Base-by-base conservation (phyloP, 2,113 vertebrate species). In the Oryzias javanicus region DNA sequence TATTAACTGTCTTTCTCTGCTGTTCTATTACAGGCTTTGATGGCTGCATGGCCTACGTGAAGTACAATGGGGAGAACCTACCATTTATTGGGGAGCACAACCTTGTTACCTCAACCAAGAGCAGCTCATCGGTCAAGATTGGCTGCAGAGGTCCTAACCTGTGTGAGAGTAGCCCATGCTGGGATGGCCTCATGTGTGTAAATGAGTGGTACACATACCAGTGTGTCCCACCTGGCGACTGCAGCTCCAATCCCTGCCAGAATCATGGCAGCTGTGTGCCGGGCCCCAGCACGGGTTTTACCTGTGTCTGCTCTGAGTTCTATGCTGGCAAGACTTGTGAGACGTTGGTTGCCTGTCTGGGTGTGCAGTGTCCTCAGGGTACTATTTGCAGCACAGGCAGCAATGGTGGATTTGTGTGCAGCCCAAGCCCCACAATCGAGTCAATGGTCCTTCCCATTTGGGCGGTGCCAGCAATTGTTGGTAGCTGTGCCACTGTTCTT, bases 381-480 rank as follows among this genome's bases (percentile, higher is more conserved):
- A 93, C 92, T 0, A 67, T 89, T 42, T 99, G 97, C 67, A 91
- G 91, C 62, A 87, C 82, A 0, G 91, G 86, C 18, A 57, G 70
- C 64, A 84, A 79, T 0, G 94, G 93, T 0, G 94, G 92, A 3
- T 93, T 94, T 24, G 53, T 89, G 27, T 98, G 96, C 63, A 89
- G 93, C 3, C 87, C 85, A 0, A 84, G 84, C 1, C 82, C 86
- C 0, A 86, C 77, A 1, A 79, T 86, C 0, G 89, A 94, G 0
- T 89, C 93, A 25, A 80, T 93, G 51, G 91, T 94, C 4, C 85
- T 99, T 53, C 97, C 96, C 0, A 93, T 98, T 56, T 99, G 97
- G 97, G 96, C 97, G 0, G 96, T 99, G 60, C 97, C 97, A 0
- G 96, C 97, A 16, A 98, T 98, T 0, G 96, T 98, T 58, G 95